Base-by-base conservation (phyloP, 2,888 invertebrate genomes). In the Gortyna flavago region DNA sequence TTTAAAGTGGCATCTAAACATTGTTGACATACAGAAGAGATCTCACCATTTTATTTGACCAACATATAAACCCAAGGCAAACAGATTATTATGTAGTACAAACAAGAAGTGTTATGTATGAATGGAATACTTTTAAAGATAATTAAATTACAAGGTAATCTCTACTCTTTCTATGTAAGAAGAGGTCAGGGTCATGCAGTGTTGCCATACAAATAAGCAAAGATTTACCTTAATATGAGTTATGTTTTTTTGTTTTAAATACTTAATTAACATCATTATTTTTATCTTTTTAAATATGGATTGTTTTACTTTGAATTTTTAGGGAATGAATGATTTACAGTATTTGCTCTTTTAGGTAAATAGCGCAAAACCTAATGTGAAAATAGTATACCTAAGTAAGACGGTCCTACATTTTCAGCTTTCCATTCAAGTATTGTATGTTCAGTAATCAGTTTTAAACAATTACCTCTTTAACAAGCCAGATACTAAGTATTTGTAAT, bases 41-140 rank as follows among this genome's bases (percentile, higher is more conserved):
- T 44, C 18, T 73, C 54, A 64, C 9, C 5, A 32, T 74, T 65
- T 57, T 80, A 38, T 64, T 48, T 44, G 38, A n/a, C 18, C 38
- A 65, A n/a, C 16, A 32, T 21, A 7, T 41, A 21, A 35, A 35
- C 8, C 41, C n/a, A 62, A 70, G 54, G 29, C 25, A 85, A 71
- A 68, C 51, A 71, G 54, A 70, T 80, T 74, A 80, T 80, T 65
- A 79, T 18, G 44, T 48, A 57, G 41, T 75, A 41, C 41, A 84
- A 62, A 82, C 57, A 74, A 80, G 48, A 80, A 61, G 54, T 54
- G 38, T 62, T 72, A 84, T 72, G 32, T 84, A 48, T 81, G 61
- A 80, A 68, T 54, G 48, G 70, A 75, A 81, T 82, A 68, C 77
- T 83, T 83, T 51, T 57, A 71, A 48, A 82, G 82, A 81, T 85